Evolutionary conservation across 2,888 invertebrate genomes (phyloP).

Genomic region (Lutraria lutraria): DNA sequence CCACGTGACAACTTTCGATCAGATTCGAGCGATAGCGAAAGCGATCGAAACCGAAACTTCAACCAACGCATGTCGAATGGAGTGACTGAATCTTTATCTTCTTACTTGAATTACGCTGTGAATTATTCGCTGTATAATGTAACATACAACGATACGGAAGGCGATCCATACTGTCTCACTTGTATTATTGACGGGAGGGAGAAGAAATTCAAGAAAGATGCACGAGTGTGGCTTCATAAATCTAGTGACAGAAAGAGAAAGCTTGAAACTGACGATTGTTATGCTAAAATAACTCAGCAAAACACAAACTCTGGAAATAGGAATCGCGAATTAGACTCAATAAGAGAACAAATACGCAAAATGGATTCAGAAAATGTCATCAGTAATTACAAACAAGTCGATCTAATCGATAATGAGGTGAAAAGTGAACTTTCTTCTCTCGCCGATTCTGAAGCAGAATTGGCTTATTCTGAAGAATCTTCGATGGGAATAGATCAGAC

Average conservation of each 20-base stretch:
- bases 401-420: constrained; percentile 32
- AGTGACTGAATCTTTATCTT: not conserved
- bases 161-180: constrained; percentile 53
- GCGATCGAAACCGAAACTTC: constrained; percentile 30
- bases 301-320: not conserved
- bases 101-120: constrained; percentile 27
- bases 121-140: constrained; percentile 44
- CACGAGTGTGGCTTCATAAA: constrained; percentile 66
- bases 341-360: constrained; percentile 18
- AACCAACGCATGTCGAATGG: constrained; percentile 22
- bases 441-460: constrained; percentile 60
- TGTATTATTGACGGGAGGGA: constrained; percentile 54
- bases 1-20: not conserved
- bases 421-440: constrained; percentile 47
- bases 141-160: constrained; percentile 39
- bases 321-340: not conserved
- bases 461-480: constrained; percentile 57
- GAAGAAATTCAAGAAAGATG: constrained; percentile 62
- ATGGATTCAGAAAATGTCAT: not conserved
- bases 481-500: constrained; percentile 13
- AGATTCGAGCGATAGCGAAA: constrained; percentile 29
- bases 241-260: constrained; percentile 53
- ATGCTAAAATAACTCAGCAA: not conserved
- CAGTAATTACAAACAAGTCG: not conserved
- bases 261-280: not conserved